Evolutionary conservation across 2,888 invertebrate genomes (phyloP), one percentile per base, ranked within the genome.

Genomic region (Steinernema carpocapsae): DNA sequence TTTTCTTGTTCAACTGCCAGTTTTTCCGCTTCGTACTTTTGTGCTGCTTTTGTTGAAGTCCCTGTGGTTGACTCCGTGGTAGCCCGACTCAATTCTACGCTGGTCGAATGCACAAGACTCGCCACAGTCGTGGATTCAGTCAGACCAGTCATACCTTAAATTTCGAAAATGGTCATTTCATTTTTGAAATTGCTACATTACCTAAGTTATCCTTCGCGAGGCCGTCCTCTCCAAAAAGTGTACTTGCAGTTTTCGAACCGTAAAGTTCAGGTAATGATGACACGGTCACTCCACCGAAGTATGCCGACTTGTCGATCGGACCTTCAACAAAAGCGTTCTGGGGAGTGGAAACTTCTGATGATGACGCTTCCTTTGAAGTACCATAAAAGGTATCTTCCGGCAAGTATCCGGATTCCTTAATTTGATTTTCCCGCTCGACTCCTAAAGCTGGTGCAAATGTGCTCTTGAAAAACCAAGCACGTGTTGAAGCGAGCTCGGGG

Each of bases 391-490:
- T 6, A 37, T 37, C 37, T 10, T 64, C 64, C 1, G 29, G 7
- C 17, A 29, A 29, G 37, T 64, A 64, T 14, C 64, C 64, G 7
- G 64, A 32, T 17, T 64, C 32, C 64, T 64, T 64, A 14, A 29
- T 17, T 26, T 32, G 32, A 26, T 32, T 32, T 4, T 26, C n/a
- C 64, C 29, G 24, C 64, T 64, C 64, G 17, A 64, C 64, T 32
- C 64, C 64, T 1, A 64, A 29, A 29, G 64, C 64, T 12, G 64
- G 64, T 6, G 64, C 64, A 32, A 64, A 64, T 12, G 64, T 64
- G 26, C 32, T 29, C 1, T 26, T 64, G 32, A 64, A 2, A 14
- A 64, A 32, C 64, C 64, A 64, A 17, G 64, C 4, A n/a, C n/a
- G 37, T 10, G 37, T 10, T 37, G 37, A 37, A 3, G 3, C 37